Evolutionary conservation across 1,140 invertebrate genomes (phyloP).

Genomic region (Onthophagus taurus): DNA sequence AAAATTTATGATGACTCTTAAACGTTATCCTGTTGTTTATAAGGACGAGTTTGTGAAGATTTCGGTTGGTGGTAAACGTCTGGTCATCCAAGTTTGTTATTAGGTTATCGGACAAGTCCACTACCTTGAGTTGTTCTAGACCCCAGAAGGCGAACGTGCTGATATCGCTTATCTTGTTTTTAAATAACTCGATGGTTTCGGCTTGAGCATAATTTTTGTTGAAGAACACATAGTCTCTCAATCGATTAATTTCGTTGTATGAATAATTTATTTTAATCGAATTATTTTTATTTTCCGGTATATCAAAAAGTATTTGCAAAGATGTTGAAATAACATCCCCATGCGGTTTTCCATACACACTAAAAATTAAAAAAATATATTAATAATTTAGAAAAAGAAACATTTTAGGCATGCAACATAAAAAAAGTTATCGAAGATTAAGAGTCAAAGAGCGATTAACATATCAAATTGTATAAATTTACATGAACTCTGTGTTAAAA

Average conservation of each 20-base stretch:
- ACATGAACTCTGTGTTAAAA: no score
- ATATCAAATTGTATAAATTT: no score
- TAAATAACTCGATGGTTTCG: conserved; percentile 22
- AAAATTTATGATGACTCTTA: conserved; percentile 23
- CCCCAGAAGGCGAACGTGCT: conserved; percentile 46
- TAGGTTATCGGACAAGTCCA: conserved; percentile 57
- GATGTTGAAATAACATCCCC: no score
- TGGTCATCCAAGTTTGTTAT: conserved; percentile 46
- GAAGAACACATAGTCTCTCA: conserved; percentile 25
- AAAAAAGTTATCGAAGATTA: no score
- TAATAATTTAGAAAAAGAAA: no score
- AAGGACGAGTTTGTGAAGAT: conserved; percentile 44
- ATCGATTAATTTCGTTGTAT: conserved; percentile 27
- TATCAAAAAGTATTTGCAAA: no score
- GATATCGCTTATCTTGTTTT: conserved; percentile 27
- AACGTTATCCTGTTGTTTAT: conserved; percentile 45
- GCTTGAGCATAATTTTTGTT: conserved; percentile 25
- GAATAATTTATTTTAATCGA: no score
- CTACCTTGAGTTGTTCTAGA: conserved; percentile 49
- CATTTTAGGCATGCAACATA: no score
- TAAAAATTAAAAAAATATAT: no score
- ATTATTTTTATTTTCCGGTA: no score
- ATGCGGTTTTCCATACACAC: no score
- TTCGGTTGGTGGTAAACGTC: conserved; percentile 46
- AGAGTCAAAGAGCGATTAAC: no score